phyloP scores from a whole-genome alignment of 2,888 invertebrate genomes.

The Micropterix aruncella region DNA sequence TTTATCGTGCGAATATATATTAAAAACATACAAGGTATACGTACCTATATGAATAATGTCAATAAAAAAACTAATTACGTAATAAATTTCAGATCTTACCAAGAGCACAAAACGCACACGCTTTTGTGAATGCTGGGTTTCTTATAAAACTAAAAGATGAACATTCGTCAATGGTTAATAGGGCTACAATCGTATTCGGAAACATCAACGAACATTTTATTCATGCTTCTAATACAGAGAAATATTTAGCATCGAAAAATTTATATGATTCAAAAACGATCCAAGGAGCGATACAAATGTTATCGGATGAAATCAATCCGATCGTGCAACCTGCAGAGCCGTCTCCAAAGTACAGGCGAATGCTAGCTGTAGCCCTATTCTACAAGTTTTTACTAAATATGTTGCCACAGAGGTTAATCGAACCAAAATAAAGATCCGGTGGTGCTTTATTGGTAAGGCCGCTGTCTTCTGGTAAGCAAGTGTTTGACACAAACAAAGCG shows the following conservation, averaged over 20 bases:
- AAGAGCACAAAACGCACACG: constrained; percentile 48
- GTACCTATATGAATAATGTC: no score
- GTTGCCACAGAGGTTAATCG: constrained; percentile 20
- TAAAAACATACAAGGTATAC: not conserved
- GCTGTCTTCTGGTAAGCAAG: constrained; percentile 36
- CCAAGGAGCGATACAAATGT: constrained; percentile 24
- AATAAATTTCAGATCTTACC: constrained; percentile 38
- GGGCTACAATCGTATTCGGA: constrained; percentile 40
- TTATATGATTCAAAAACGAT: constrained; percentile 19
- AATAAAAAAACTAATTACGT: not conserved
- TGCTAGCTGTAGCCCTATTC: constrained; percentile 47
- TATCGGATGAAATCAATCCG: constrained; percentile 41
- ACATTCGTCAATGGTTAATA: constrained; percentile 15
- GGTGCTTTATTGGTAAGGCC: constrained; percentile 25
- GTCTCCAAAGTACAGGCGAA: constrained; percentile 44
- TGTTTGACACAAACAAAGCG: constrained; percentile 35
- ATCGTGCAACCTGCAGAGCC: constrained; percentile 44
- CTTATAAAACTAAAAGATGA: constrained; percentile 30
- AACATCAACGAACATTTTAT: constrained; percentile 31
- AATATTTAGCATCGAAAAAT: constrained; percentile 20
- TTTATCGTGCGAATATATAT: not conserved
- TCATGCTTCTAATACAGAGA: constrained; percentile 37
- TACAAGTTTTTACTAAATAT: constrained; percentile 39
- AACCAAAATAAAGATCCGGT: constrained; percentile 24
- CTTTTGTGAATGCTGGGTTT: constrained; percentile 51